Conservation (phyloP, 2,113 vertebrate species). For the Struthio camelus region DNA sequence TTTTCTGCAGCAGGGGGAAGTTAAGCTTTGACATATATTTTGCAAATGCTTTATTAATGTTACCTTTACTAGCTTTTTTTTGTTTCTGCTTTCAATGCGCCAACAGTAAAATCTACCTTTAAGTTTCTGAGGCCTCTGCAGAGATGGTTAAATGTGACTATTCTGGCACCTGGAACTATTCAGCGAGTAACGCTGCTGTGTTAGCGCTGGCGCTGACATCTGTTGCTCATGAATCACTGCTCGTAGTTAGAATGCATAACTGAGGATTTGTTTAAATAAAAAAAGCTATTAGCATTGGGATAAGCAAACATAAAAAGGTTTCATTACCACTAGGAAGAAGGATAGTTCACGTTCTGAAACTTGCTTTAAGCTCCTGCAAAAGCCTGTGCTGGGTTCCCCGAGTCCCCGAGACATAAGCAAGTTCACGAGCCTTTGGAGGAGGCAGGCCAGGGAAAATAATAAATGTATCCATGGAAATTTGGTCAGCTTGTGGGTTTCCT, state of each 20-base stretch:
- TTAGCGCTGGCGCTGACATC: accelerated
- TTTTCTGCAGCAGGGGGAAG: background rate
- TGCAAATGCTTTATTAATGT: background rate
- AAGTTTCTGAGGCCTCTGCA: background rate
- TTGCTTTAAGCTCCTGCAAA: accelerated
- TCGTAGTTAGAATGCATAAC: background rate
- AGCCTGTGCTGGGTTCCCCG: background rate
- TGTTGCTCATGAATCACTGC: background rate
- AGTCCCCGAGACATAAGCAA: background rate
- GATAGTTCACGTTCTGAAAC: background rate
- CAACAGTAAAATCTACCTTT: background rate
- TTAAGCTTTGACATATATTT: background rate
- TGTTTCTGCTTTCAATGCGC: background rate
- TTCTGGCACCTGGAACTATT: conserved; percentile 5
- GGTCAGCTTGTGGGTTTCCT: background rate
- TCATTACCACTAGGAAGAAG: accelerated
- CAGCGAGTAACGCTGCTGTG: background rate
- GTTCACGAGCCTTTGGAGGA: background rate
- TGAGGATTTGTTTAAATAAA: conserved; percentile 1
- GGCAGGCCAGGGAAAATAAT: background rate
- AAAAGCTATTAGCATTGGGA: background rate
- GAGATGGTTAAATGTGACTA: background rate
- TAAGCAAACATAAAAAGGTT: background rate
- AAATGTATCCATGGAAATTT: background rate
- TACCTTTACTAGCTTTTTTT: background rate